phyloP scores from a whole-genome alignment of 2,113 vertebrate genomes.

The Sebastes fasciatus region DNA sequence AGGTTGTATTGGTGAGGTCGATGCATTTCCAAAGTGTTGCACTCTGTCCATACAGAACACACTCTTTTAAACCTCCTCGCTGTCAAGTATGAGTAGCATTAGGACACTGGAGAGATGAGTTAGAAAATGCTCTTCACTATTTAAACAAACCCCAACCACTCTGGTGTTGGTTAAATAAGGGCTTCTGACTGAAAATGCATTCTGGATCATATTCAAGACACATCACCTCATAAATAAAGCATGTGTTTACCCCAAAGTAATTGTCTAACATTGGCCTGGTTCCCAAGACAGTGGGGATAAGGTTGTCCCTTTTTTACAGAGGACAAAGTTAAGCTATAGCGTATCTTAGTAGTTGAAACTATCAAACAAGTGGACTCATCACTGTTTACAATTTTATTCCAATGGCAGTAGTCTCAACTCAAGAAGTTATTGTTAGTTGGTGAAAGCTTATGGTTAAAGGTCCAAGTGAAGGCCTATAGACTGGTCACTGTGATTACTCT shows the following conservation, averaged over 20 bases:
- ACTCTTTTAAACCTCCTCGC: neutral
- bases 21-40: constrained; percentile 8
- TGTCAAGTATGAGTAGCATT: neutral
- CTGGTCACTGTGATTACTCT: no score
- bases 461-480: neutral
- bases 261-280: neutral
- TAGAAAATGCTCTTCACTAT: neutral
- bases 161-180: neutral
- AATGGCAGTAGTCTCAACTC: neutral
- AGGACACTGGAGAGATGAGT: constrained; percentile 10
- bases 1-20: neutral
- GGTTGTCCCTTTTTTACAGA: neutral
- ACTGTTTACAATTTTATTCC: neutral
- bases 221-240: neutral
- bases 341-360: neutral
- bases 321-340: neutral
- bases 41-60: constrained; percentile 3
- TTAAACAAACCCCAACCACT: neutral
- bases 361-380: neutral
- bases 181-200: neutral
- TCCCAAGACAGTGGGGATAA: neutral
- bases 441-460: neutral
- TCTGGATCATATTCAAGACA: neutral
- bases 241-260: neutral
- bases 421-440: neutral